These are phyloP conservation scores for Saccostrea echinata DNA, from an alignment of 1,140 invertebrate genomes.

Conservation along the genomic window DNA sequence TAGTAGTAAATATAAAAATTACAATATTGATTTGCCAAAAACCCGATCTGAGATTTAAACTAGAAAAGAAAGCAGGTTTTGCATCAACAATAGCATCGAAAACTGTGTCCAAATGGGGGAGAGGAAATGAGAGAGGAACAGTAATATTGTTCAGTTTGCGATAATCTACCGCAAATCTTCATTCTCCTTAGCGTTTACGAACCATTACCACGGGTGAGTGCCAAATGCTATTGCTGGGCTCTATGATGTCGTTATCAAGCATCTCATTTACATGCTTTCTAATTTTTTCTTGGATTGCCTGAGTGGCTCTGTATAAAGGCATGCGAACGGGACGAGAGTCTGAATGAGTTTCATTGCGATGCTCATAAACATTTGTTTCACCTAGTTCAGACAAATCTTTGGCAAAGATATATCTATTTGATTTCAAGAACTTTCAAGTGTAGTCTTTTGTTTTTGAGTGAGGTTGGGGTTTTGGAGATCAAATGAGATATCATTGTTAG, in stretches of 20 bases:
- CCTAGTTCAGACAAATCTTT: conserved; percentile 5
- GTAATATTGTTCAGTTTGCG: conserved; percentile 42
- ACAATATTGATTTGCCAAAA: conserved; percentile 60
- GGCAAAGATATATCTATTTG: neutral
- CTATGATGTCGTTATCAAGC: conserved; percentile 48
- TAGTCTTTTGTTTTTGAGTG: neutral
- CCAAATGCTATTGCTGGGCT: conserved; percentile 48
- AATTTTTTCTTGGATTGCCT: neutral
- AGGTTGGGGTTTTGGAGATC: neutral
- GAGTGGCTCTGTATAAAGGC: neutral
- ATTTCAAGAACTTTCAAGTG: neutral
- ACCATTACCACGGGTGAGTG: conserved; percentile 50
- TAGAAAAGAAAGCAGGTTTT: conserved; percentile 52
- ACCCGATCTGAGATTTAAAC: conserved; percentile 42
- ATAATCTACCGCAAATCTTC: conserved; percentile 46
- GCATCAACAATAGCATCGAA: conserved; percentile 54
- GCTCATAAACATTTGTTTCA: neutral
- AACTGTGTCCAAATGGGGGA: conserved; percentile 49
- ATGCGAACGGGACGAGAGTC: neutral
- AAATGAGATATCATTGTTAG: neutral
- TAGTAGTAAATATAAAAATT: too few relatives aligned
- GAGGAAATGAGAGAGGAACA: conserved; percentile 44
- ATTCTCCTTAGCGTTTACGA: conserved; percentile 39
- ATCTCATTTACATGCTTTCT: conserved; percentile 39
- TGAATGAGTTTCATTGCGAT: neutral